Percentiles rank a stretch among this genome's conserved stretches.
phyloP scores from a whole-genome alignment of 1,140 invertebrate genomes.

The Drosophila navojoa region DNA sequence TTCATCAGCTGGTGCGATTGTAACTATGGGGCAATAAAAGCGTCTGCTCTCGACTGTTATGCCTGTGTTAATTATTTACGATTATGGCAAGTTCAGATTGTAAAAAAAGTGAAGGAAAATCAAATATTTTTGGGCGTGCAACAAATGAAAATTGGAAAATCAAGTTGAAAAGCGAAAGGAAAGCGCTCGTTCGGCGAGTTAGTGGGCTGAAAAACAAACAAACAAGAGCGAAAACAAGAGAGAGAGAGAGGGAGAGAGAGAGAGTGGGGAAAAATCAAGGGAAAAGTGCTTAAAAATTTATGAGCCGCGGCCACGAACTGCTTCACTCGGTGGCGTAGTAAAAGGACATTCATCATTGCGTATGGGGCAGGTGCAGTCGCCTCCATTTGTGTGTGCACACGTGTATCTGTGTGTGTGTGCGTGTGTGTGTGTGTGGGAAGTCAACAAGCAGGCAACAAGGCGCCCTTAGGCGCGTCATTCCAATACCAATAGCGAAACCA shows the following conservation, averaged over 20 bases:
- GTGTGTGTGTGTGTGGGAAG: not conserved
- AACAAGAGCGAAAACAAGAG: not conserved
- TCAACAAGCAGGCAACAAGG: slow-evolving; percentile 19
- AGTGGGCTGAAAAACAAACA: not conserved
- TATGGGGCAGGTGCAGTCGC: slow-evolving; percentile 36
- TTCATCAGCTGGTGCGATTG: no score
- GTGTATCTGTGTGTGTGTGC: slow-evolving; percentile 28
- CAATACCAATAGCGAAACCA: slow-evolving; percentile 23
- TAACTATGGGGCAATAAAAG: not conserved
- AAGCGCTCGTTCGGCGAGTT: not conserved
- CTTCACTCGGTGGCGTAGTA: slow-evolving; percentile 39
- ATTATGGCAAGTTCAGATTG: not conserved
- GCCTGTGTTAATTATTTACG: not conserved
- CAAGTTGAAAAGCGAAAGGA: not conserved
- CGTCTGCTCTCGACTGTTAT: not conserved
- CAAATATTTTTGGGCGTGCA: not conserved
- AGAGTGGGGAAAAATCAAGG: not conserved
- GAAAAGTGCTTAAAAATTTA: slow-evolving; percentile 65
- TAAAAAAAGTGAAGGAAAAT: not conserved
- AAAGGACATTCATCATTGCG: slow-evolving; percentile 65
- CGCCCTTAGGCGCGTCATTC: slow-evolving; percentile 16
- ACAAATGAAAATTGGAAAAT: not conserved
- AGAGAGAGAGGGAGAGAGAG: not conserved
- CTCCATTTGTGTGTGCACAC: not conserved
- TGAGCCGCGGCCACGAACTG: slow-evolving; percentile 56